These are phyloP conservation scores for Podarcis siculus DNA, from an alignment of 2,797 vertebrate species.

Conservation along the genomic window DNA sequence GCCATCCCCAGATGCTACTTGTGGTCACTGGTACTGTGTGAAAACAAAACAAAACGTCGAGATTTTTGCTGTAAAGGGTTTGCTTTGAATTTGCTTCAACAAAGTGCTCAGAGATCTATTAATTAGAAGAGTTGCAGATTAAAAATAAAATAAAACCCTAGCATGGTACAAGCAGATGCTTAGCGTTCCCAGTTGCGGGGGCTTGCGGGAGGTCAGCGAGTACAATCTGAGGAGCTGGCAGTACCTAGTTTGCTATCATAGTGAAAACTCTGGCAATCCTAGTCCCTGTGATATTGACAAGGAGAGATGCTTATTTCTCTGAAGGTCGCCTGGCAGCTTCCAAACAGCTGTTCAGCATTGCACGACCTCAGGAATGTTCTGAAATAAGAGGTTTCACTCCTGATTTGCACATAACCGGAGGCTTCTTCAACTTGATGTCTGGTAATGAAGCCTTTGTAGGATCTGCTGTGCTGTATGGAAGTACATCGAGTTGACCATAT, in stretches of 20 bases:
- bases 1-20: neutral
- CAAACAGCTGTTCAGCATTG: fast-evolving
- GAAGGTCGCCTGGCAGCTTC: slow-evolving; percentile 36
- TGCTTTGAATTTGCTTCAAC: neutral
- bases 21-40: neutral
- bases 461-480: slow-evolving; percentile 31
- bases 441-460: slow-evolving; percentile 31
- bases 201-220: neutral
- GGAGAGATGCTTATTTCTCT: neutral
- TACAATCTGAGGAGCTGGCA: neutral
- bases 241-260: neutral
- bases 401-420: neutral
- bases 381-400: slow-evolving; percentile 12
- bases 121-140: neutral
- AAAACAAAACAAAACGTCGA: neutral
- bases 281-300: neutral
- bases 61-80: neutral
- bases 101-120: fast-evolving
- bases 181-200: neutral
- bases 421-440: slow-evolving; percentile 2
- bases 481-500: slow-evolving; percentile 37
- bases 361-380: neutral
- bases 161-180: neutral
- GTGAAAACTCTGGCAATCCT: neutral
- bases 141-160: too few relatives aligned